Percentiles rank a stretch among this genome's conserved stretches.
Evolutionary conservation across 2,113 vertebrate species (phyloP).

Genomic region (Procavia capensis): DNA sequence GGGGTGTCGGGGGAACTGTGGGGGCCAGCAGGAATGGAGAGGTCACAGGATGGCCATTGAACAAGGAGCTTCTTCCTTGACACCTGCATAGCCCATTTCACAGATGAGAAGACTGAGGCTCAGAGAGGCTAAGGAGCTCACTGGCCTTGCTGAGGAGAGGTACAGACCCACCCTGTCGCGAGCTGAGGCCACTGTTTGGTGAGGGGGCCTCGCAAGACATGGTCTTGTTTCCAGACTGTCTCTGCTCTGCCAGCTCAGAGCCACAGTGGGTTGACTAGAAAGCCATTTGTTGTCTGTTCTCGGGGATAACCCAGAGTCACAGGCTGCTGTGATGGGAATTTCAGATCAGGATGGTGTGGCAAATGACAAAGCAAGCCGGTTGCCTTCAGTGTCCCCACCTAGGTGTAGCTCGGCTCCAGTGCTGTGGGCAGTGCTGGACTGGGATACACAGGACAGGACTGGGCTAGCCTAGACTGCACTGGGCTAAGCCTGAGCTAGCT

Average conservation of each 20-base stretch:
- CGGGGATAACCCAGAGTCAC: neutral
- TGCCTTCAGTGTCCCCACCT: accelerated
- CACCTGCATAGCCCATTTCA: too few species aligned
- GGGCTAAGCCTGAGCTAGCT: neutral
- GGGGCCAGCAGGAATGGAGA: too few species aligned
- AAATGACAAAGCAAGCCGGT: accelerated
- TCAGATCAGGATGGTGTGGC: accelerated
- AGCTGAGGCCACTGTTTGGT: neutral
- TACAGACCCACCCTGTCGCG: neutral
- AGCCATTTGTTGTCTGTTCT: neutral
- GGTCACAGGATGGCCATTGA: too few species aligned
- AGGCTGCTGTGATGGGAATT: neutral
- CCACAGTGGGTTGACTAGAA: neutral
- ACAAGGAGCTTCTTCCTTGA: too few species aligned
- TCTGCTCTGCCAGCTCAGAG: neutral
- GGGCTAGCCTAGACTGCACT: neutral
- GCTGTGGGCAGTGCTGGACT: too few species aligned
- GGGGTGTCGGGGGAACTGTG: too few species aligned
- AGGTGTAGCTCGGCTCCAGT: accelerated
- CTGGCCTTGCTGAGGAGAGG: too few species aligned
- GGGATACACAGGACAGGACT: neutral
- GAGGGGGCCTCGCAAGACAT: neutral
- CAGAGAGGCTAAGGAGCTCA: too few species aligned
- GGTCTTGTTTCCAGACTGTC: neutral
- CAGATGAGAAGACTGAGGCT: too few species aligned